phyloP scores from a whole-genome alignment of 2,888 invertebrate genomes.

The Tridacna gigas region DNA sequence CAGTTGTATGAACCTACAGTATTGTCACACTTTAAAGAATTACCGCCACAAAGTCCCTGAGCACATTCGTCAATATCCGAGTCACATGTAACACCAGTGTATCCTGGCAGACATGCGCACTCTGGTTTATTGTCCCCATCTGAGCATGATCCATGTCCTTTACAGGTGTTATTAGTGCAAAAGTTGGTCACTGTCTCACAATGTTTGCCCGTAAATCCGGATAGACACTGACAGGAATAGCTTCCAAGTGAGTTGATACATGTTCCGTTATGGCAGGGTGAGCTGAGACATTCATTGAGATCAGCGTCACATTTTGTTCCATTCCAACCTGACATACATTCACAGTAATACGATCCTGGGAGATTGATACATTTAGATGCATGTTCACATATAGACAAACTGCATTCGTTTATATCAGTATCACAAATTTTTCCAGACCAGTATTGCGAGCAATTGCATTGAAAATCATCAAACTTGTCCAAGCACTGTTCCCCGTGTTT shows the following conservation, averaged over 20 bases:
- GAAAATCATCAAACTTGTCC: constrained; percentile 33
- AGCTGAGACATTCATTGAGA: constrained; percentile 1
- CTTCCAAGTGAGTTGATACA: neutral
- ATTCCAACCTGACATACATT: neutral
- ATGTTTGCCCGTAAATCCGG: constrained; percentile 38
- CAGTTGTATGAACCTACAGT: constrained; percentile 33
- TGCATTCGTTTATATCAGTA: constrained; percentile 71
- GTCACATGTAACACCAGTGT: constrained; percentile 48
- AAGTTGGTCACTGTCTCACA: constrained; percentile 17
- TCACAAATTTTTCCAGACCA: constrained; percentile 60
- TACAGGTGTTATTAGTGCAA: constrained; percentile 48
- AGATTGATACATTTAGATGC: constrained; percentile 44
- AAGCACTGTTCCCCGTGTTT: constrained; percentile 43
- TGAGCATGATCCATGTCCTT: constrained; percentile 58
- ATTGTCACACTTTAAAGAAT: constrained; percentile 32
- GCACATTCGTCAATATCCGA: constrained; percentile 45
- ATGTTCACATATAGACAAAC: constrained; percentile 59
- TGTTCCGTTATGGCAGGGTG: neutral
- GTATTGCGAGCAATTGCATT: constrained; percentile 46
- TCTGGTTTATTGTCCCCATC: constrained; percentile 51
- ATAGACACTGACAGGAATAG: constrained; percentile 1
- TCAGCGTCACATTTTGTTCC: neutral
- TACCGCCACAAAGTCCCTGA: constrained; percentile 29
- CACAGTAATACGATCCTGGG: constrained; percentile 28
- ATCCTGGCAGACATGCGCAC: constrained; percentile 60